Conservation (phyloP, 1,140 invertebrate species). For the Dinoponera quadriceps region DNA sequence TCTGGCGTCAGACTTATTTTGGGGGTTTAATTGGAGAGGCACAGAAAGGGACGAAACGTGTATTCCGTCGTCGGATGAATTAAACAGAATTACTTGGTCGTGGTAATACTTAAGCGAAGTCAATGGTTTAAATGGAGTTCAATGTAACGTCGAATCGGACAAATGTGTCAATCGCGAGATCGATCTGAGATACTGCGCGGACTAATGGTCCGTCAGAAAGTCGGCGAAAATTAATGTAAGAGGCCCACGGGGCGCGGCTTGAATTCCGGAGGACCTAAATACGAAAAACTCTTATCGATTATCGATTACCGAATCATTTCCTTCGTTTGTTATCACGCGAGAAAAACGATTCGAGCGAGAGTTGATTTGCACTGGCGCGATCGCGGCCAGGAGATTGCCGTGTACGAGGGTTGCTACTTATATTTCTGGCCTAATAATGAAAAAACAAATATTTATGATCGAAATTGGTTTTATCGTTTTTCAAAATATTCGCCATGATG, state of each 20-base stretch:
- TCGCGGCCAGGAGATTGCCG: not conserved
- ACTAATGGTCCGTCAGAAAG: slow-evolving; percentile 26
- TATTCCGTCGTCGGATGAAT: not conserved
- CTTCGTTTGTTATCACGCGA: not conserved
- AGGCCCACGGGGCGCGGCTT: not conserved
- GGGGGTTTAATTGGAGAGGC: no score
- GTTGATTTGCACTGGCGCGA: not conserved
- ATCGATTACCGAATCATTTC: not conserved
- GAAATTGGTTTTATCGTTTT: no score
- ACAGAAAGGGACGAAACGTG: not conserved
- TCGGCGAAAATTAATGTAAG: not conserved
- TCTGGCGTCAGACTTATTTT: no score
- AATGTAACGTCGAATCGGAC: slow-evolving; percentile 10
- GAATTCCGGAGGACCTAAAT: not conserved
- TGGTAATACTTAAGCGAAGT: not conserved
- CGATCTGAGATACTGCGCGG: slow-evolving; percentile 2
- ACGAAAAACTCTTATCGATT: slow-evolving; percentile 1
- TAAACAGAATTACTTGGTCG: not conserved
- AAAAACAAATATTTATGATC: no score
- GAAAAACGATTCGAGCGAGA: not conserved
- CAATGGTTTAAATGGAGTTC: slow-evolving; percentile 1
- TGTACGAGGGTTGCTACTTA: no score
- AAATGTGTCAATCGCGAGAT: not conserved
- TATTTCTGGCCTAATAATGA: no score
- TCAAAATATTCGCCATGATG: no score